Evolutionary conservation across 2,888 invertebrate genomes (phyloP), one percentile per base, ranked within the genome.

Genomic region (Malthinus seriepunctatus): DNA sequence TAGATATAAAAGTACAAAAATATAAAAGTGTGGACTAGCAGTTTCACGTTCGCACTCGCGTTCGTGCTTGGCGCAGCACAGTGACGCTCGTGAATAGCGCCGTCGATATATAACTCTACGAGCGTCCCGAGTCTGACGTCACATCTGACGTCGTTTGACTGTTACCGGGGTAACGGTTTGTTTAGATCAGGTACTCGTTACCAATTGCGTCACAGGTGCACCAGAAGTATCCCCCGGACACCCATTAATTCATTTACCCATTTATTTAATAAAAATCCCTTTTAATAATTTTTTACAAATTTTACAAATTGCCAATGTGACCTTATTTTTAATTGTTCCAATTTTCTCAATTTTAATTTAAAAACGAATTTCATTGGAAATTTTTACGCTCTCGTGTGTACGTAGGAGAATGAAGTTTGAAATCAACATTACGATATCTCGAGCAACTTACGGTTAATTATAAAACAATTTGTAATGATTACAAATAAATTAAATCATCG

Each of bases 191-290:
- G 78, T 80, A 80, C 78, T 80, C 80, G 79, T 76, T 77, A 77
- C 79, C 76, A 78, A 82, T 83, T 84, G 83, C 83, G 83, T 82
- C 83, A 83, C 79, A 80, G 79, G 82, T 82, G 82, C 82, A 82
- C 80, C 78, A 72, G 53, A 57, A 60, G 56, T 61, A 56, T 60
- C 63, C 63, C 57, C 62, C 63, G 65, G 64, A 57, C 63, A 58
- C 63, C 60, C 60, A 60, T 63, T 65, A 60, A 62, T 56, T 53
- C 52, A 51, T 55, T 39, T 56, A 48, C 56, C 56, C 60, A 56
- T 23, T 23, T 23, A 23, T 23, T 5, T 2, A 5, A 23, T 23
- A 23, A 23, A 23, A 23, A 23, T 3, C n/a, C n/a, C n/a, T n/a
- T 3, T 23, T 23, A 23, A 23, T 23, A n/a, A n/a, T 23, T 23